Conservation (phyloP, 1,140 invertebrate species). For the Chionoecetes opilio region DNA sequence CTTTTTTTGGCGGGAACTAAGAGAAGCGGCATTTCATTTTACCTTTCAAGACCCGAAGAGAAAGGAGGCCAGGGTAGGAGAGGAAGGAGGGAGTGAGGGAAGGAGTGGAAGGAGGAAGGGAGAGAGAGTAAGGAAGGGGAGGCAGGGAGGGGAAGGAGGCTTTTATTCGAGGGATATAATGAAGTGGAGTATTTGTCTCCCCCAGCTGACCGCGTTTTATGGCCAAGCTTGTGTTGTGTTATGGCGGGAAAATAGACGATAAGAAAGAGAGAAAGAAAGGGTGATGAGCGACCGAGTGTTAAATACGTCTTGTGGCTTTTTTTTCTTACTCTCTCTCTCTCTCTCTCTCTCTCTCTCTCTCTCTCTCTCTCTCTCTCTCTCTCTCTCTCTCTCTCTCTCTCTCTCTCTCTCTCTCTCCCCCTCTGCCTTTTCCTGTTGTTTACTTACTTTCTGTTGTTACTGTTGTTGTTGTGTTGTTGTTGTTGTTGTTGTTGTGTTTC, state of each 20-base stretch:
- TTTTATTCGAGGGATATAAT: background rate
- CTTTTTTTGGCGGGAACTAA: background rate
- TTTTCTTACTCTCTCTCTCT: too few relatives aligned
- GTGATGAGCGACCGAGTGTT: too few relatives aligned
- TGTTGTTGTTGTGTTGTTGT: background rate
- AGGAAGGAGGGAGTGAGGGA: background rate
- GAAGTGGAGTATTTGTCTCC: background rate
- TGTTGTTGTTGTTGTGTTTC: background rate
- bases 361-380: background rate
- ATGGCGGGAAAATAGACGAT: too few relatives aligned
- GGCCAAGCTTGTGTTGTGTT: too few relatives aligned
- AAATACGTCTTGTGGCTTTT: too few relatives aligned
- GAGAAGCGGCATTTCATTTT: background rate
- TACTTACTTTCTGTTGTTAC: background rate
- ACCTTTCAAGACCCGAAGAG: background rate
- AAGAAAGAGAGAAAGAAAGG: too few relatives aligned
- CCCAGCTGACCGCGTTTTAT: background rate
- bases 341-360: background rate
- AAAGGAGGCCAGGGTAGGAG: too few relatives aligned
- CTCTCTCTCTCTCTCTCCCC: conserved; percentile 19
- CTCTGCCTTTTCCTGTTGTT: conserved; percentile 4
- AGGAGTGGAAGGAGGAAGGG: background rate
- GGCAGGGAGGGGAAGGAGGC: background rate
- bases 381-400: conserved; percentile 22
- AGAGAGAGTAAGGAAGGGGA: background rate